Evolutionary conservation across 2,797 vertebrate species (phyloP).

Genomic region (Austrolebias charrua): DNA sequence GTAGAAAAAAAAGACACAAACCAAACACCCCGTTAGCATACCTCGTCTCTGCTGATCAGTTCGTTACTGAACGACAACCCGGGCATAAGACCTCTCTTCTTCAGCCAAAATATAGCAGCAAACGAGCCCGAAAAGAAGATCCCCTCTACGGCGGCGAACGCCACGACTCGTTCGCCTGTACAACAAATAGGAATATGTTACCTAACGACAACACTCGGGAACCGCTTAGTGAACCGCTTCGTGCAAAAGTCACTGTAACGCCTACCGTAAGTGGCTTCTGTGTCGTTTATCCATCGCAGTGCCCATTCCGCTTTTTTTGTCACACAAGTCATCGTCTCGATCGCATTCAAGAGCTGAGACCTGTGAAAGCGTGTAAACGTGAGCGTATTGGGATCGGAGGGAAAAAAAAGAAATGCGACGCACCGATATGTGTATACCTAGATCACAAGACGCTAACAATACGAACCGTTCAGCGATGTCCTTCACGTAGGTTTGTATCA

Average conservation of each 20-base stretch:
- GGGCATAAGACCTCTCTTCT: conserved; percentile 97
- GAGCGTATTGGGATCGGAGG: no score
- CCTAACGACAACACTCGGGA: no score
- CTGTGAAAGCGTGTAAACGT: no score
- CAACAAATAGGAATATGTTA: no score
- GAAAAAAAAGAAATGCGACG: no score
- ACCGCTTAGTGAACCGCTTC: no score
- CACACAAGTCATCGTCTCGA: conserved; percentile 92
- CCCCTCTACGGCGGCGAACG: conserved; percentile 97
- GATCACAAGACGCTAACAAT: no score
- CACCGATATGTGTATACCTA: no score
- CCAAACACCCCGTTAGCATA: conserved; percentile 41
- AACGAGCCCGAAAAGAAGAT: conserved; percentile 99
- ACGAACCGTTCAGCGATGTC: conserved; percentile 85
- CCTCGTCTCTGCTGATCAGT: conserved; percentile 96
- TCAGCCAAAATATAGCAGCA: conserved; percentile 96
- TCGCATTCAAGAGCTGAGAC: conserved; percentile 76
- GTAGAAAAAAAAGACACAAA: no score
- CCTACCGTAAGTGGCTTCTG: conserved; percentile 86
- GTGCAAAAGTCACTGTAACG: no score
- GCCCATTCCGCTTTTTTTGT: conserved; percentile 99
- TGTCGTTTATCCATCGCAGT: conserved; percentile 93
- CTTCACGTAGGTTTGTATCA: conserved; percentile 96
- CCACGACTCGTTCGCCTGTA: conserved; percentile 91
- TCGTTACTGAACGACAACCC: conserved; percentile 97